Evolutionary conservation across 2,888 invertebrate species (phyloP), one percentile per base, ranked within the genome.

Genomic region (Hoplodrina ambigua): DNA sequence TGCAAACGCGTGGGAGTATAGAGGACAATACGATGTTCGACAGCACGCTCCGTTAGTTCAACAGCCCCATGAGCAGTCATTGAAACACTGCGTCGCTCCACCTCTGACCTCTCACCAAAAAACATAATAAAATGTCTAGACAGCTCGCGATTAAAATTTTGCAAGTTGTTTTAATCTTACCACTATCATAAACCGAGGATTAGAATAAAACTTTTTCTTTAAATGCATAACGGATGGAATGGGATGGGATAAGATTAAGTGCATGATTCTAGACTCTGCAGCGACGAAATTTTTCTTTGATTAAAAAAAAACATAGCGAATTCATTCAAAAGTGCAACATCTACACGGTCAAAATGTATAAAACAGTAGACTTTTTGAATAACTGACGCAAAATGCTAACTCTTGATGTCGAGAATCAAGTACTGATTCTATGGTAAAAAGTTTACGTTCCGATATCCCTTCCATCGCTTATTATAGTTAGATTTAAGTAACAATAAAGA

Each of bases 11-110:
- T 91, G 92, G 91, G 91, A 91, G 88, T 87, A 72, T 61, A 67
- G 88, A 87, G 87, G 87, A 91, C 93, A 92, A 93, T 90, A 87
- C 80, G 78, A 70, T 80, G 81, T 83, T 86, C 71, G 82, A 75
- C 65, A 78, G 58, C 75, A 74, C 82, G 85, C 78, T 77, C 83
- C 83, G 85, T 82, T 89, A 88, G 94, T 93, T 94, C 93, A 94
- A 94, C 90, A 94, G 89, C 92, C 93, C 89, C 89, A 86, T 87
- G 88, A 78, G 71, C 81, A 78, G 68, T 81, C 81, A 82, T 80
- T 84, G 78, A 71, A 78, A 82, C 78, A 77, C 73, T 76, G 74
- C 74, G 57, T 49, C 55, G 69, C 73, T 78, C 53, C 59, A 81
- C 70, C 72, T 75, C 41, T 81, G 72, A 78, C 78, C 69, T 56